A percentile compares a stretch with the other conserved stretches of the same genome.
Conservation (phyloP, 2,888 invertebrate genomes). For the Sturmia bella region DNA sequence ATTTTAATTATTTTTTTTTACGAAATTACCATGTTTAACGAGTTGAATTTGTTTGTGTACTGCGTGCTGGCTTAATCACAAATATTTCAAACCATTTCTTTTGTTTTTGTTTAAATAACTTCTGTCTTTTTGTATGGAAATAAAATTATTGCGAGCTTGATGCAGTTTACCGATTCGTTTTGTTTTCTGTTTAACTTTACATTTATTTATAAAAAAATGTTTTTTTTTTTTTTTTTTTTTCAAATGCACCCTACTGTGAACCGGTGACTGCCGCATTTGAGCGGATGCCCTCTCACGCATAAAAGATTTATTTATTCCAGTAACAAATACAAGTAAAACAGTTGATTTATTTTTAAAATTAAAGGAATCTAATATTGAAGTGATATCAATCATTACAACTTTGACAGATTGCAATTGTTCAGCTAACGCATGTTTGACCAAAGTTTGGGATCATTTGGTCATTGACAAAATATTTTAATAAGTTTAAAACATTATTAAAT, state of each 20-base stretch:
- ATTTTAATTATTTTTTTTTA: background rate
- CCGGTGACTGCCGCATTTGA: no score
- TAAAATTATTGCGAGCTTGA: background rate
- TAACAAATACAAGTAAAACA: no score
- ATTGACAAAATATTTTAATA: no score
- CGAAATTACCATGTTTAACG: slow-evolving; percentile 46
- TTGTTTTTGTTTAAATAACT: slow-evolving; percentile 44
- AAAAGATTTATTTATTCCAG: no score
- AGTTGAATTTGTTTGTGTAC: slow-evolving; percentile 12
- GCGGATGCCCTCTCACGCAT: no score
- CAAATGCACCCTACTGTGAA: slow-evolving; percentile 10
- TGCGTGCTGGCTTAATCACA: slow-evolving; percentile 3
- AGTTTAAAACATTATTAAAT: no score
- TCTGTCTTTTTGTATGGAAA: slow-evolving; percentile 19
- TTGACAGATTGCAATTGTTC: no score
- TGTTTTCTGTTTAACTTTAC: background rate
- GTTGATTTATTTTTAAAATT: no score
- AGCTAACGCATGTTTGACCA: no score
- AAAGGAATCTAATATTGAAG: no score
- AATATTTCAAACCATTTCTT: slow-evolving; percentile 28
- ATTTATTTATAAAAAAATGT: slow-evolving; percentile 16
- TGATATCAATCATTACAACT: no score
- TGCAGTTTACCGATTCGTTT: slow-evolving; percentile 7
- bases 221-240: background rate
- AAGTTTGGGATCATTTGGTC: no score